Evolutionary conservation across 2,888 invertebrate genomes (phyloP).

Genomic region (Salticus scenicus): DNA sequence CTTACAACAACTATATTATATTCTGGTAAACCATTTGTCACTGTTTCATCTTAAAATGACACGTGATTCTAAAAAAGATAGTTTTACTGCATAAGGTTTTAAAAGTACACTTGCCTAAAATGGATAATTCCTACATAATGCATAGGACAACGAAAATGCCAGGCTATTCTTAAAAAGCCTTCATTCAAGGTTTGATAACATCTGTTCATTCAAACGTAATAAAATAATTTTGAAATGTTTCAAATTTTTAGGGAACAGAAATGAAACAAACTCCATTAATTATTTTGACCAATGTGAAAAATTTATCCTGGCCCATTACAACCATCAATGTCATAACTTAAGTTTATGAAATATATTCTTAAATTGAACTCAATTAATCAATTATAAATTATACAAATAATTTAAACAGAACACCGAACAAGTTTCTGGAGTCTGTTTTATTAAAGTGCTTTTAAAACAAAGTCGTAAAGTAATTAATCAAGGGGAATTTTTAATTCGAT

Average conservation of each 20-base stretch:
- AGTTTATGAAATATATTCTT: constrained; percentile 6
- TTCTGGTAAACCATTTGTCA: too few species aligned
- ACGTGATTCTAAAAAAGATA: too few species aligned
- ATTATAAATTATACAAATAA: not conserved
- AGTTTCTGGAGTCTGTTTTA: constrained; percentile 18
- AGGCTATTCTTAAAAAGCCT: too few species aligned
- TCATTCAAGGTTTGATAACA: too few species aligned
- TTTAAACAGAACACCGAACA: constrained; percentile 2
- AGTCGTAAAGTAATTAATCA: constrained; percentile 32
- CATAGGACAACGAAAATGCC: too few species aligned
- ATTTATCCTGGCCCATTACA: constrained; percentile 5
- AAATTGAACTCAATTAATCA: constrained; percentile 40
- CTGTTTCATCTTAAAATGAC: too few species aligned
- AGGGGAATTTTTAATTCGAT: constrained; percentile 32
- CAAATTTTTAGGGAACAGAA: too few species aligned
- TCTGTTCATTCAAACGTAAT: not conserved
- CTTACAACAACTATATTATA: too few species aligned
- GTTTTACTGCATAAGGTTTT: too few species aligned
- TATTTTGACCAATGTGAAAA: constrained; percentile 14
- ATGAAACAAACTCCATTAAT: constrained; percentile 28
- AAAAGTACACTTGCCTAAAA: too few species aligned
- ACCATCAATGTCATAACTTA: constrained; percentile 7
- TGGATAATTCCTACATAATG: too few species aligned
- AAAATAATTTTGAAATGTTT: too few species aligned
- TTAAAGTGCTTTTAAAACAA: constrained; percentile 35